Base-by-base conservation (phyloP, 2,797 vertebrate species). In the Rhinella marina region DNA sequence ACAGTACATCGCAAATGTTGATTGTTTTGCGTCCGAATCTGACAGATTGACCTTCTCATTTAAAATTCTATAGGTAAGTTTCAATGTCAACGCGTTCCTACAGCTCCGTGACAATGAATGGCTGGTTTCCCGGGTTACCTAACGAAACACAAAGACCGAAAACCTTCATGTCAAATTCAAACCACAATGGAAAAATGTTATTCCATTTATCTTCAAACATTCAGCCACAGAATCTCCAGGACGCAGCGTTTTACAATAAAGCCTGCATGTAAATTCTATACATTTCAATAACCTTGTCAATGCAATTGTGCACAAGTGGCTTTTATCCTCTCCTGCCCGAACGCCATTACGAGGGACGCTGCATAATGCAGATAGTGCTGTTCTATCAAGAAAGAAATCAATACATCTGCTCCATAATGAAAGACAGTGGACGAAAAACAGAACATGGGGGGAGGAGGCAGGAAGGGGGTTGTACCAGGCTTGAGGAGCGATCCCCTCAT, bases 91-190 rank as follows among this genome's bases (percentile, higher is more conserved):
- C 32, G 23, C 23, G 21, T 73, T 73, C 23, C 21, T 32, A 50
- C 2, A 19, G 32, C 50, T 73, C 23, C 23, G 72, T 48, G 19
- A 73, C 13, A 9, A 50, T 50, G 72, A 73, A 73, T 73, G 23
- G 72, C 72, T 32, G 48, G 72, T 73, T 73, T 73, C 72, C 72
- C 72, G 23, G 72, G 72, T 73, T 73, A 73, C 72, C 23, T 73
- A 73, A 73, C 23, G 72, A 73, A 48, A 73, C 32, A 73, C 48
- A 73, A 73, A 73, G 72, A 73, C 72, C 19, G 3, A 50, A n/a
- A 73, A 48, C 72, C 72, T 73, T 23, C 32, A 41, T 21, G 32
- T 23, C 72, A 48, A 48, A 23, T 48, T 19, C 23, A 73, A 48
- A 48, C 72, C 32, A 73, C 32, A 73, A 50, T 73, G 41, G 72